Evolutionary conservation across 2,888 invertebrate species (phyloP), one percentile per base, ranked within the genome.

Genomic region (Rhogogaster chlorosoma): DNA sequence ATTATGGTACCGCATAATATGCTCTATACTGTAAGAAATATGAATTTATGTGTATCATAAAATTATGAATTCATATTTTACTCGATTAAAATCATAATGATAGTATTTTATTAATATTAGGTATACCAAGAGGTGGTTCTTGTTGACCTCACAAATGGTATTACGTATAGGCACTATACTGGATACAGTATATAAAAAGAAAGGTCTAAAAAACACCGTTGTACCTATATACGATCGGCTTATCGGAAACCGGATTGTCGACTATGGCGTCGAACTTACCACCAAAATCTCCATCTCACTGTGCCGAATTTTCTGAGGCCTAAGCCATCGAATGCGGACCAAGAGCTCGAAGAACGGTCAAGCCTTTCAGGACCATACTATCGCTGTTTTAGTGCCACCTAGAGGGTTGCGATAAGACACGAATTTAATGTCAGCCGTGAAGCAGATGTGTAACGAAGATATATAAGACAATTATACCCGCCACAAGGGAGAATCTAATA

Each of bases 361-460:
- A 32, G 12, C 29, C 77, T 77, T 32, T 77, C 38, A 26, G 49
- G 75, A 45, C 18, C 10, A 42, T 49, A 15, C 77, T 77, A 53
- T 77, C 26, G 32, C 77, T 32, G 53, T 32, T 77, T 77, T 53
- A 49, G 32, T 53, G 9, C 3, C 53, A 49, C 22, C 77, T 77
- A 77, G 77, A 53, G 77, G 53, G 45, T 53, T 77, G 49, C 18
- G 77, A 77, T 53, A 77, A 77, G 53, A 77, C 77, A 49, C 77
- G 77, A 77, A 77, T 77, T 49, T 77, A 77, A 77, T 49, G 53
- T 49, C 29, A 32, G n/a, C 18, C 53, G 53, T 32, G 49, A 53
- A 53, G 49, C 45, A 77, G 49, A 49, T 77, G 77, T 53, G 53
- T 77, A 18, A 77, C 49, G 53, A n/a, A 49, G 77, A 49, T 49